phyloP scores from a whole-genome alignment of 2,113 vertebrate genomes.

The Parotia lawesii region DNA sequence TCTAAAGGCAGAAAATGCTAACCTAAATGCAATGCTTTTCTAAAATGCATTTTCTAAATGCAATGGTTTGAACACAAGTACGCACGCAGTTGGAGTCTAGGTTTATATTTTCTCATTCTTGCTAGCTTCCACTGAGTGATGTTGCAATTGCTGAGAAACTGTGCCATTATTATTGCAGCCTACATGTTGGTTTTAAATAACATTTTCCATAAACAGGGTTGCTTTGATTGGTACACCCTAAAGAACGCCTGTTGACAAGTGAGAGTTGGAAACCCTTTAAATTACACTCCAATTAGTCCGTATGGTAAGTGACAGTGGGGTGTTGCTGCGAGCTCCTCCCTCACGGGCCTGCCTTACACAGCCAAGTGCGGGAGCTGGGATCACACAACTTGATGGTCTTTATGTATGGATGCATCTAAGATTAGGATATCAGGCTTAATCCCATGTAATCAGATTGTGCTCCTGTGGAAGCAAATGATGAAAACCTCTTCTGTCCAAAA shows the following conservation, averaged over 20 bases:
- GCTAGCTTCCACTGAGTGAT: background rate
- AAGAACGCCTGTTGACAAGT: constrained; percentile 40
- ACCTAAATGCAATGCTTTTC: background rate
- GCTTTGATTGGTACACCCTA: constrained; percentile 21
- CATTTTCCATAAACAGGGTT: constrained; percentile 41
- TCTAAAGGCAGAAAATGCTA: constrained; percentile 54
- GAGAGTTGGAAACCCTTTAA: background rate
- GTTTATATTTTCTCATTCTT: constrained; percentile 17
- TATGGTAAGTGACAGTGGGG: background rate
- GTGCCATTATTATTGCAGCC: constrained; percentile 26
- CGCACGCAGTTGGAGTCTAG: constrained; percentile 12
- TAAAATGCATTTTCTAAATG: background rate
- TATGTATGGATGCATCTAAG: background rate
- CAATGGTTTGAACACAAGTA: constrained; percentile 29
- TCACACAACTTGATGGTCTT: background rate
- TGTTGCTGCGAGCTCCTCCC: background rate
- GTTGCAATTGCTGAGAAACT: constrained; percentile 13
- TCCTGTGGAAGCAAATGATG: background rate
- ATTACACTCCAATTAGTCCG: background rate
- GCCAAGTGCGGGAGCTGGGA: background rate
- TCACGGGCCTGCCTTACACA: background rate
- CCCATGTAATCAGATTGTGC: background rate
- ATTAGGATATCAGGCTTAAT: background rate
- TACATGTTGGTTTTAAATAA: constrained; percentile 48
- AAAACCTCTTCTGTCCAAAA: background rate